Conservation (phyloP, 2,888 invertebrate genomes). For the Dasysyrphus albostriatus region DNA sequence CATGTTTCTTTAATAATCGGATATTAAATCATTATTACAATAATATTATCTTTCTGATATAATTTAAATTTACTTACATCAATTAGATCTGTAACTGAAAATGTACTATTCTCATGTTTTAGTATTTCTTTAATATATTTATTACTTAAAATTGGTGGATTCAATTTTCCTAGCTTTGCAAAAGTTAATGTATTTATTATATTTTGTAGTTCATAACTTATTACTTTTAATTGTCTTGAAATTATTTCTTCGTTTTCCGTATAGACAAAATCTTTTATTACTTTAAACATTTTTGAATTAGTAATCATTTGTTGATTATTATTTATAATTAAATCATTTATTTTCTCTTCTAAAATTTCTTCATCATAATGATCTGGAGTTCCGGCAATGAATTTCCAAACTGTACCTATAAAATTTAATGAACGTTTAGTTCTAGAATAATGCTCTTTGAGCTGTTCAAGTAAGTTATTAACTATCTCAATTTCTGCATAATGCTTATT, state of each 20-base stretch:
- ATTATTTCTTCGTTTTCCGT: conserved; percentile 24
- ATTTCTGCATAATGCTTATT: conserved; percentile 24
- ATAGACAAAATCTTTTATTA: conserved; percentile 29
- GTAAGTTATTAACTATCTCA: conserved; percentile 26
- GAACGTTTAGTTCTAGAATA: conserved; percentile 22
- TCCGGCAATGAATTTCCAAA: conserved; percentile 22
- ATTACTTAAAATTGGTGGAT: conserved; percentile 23
- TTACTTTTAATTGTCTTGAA: conserved; percentile 27
- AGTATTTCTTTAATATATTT: conserved; percentile 30
- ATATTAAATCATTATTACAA: conserved; percentile 22
- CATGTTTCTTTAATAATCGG: conserved; percentile 17
- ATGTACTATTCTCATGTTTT: conserved; percentile 4
- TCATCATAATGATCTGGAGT: conserved; percentile 27
- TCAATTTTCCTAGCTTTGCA: conserved; percentile 26
- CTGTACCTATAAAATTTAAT: conserved; percentile 19
- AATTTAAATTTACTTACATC: conserved; percentile 29
- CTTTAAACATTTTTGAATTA: conserved; percentile 25
- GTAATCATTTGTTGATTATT: conserved; percentile 30
- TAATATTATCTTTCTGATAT: conserved; percentile 31
- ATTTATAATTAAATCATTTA: conserved; percentile 26
- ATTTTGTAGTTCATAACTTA: conserved; percentile 28
- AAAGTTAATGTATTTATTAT: conserved; percentile 21
- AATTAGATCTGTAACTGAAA: conserved; percentile 33
- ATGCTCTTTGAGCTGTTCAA: conserved; percentile 25
- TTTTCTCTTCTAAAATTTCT: conserved; percentile 22